Conservation (phyloP, 2,797 vertebrate genomes). For the Phoebastria nigripes region DNA sequence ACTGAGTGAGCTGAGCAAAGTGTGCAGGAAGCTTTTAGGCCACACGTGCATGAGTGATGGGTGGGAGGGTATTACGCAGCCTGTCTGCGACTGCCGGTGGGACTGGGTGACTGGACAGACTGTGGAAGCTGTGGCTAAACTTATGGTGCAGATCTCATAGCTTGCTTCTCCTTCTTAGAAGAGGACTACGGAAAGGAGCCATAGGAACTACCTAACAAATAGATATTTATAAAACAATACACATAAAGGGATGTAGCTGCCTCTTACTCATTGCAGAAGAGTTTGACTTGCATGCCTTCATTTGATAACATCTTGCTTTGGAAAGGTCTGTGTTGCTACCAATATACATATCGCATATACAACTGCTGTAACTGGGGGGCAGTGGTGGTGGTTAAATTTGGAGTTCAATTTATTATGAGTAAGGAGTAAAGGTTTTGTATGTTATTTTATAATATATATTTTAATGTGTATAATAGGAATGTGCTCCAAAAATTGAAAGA, state of each 20-base stretch:
- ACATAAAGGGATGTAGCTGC: not conserved
- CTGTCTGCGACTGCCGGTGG: not conserved
- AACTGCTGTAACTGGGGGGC: not conserved
- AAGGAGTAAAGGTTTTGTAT: not conserved
- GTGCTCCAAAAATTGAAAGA: not conserved
- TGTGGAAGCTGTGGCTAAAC: not conserved
- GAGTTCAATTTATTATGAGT: not conserved
- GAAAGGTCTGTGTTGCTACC: not conserved
- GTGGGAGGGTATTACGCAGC: not conserved
- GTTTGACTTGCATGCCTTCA: not conserved
- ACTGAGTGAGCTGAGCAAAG: not conserved
- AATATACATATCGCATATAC: rapidly evolving
- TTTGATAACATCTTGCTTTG: not conserved
- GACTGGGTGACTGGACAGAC: rapidly evolving
- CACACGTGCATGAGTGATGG: not conserved
- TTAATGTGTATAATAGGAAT: not conserved
- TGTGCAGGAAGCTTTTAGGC: not conserved
- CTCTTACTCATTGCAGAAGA: not conserved
- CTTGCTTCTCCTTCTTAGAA: not conserved
- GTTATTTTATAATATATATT: not conserved
- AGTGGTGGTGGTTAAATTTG: not conserved
- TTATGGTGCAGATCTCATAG: rapidly evolving
- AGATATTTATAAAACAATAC: not conserved
- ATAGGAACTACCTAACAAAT: not conserved
- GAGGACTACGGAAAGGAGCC: not conserved